Base-by-base conservation (phyloP, 2,113 vertebrate species). In the Numenius arquata region DNA sequence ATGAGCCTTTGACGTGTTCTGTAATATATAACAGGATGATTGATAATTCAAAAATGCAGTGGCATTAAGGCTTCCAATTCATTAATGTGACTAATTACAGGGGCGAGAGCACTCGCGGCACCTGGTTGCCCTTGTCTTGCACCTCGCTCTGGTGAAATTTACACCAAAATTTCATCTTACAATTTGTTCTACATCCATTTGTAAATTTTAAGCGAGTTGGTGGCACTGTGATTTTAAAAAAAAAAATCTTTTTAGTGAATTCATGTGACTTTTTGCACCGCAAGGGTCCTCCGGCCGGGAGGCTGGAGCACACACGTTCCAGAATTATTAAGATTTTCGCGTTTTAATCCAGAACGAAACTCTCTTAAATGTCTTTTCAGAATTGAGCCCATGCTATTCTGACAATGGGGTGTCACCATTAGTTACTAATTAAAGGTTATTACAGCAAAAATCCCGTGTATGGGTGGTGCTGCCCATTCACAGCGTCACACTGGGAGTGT, bases 361-460 rank as follows among this genome's bases (percentile, higher is more conserved):
- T 73, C 62, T 48, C 62, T 80, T 47, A 76, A 89, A 66, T 32
- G 25, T 5, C 43, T 92, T 90, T 41, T 86, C 68, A 55, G 70
- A 81, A 67, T 50, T 7, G 36, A 82, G 32, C 17, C 34, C 55
- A 29, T 45, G 7, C 32, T 45, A 11, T 38, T 25, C 70, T 73
- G 82, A 83, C 75, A 75, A 75, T 40, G 59, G 38, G 8, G 15
- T 73, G 52, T 80, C 30, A 47, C 30, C 27, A 6, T 20, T 58
- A 72, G 34, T 73, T 61, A 22, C 47, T 93, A 84, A 88, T 90
- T 75, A 86, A 86, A 77, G 58, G 63, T 84, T 85, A 72, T 91
- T 90, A 48, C 59, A 73, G 36, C 36, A 88, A 70, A 83, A 47
- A 71, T 45, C 40, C 9, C 8, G 23, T 7, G 62, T 62, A 10